These are phyloP conservation scores for Monopterus albus DNA, from an alignment of 2,113 vertebrate species.

Conservation along the genomic window DNA sequence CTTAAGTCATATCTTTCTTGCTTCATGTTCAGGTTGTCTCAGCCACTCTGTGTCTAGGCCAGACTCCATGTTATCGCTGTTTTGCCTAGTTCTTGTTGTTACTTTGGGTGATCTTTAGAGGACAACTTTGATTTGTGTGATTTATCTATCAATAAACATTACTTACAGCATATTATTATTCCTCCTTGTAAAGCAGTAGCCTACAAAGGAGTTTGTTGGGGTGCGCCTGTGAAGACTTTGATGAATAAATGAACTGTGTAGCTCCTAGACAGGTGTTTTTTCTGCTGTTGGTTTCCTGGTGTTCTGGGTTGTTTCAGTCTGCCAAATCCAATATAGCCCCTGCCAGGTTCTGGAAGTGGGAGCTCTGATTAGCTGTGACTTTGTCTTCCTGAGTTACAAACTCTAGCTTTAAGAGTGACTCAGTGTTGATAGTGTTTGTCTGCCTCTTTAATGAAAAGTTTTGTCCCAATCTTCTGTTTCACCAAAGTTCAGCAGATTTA, in stretches of 20 bases:
- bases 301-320: conserved; percentile 50
- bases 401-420: conserved; percentile 17
- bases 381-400: conserved; percentile 57
- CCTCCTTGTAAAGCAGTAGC: neutral
- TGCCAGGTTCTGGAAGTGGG: conserved; percentile 47
- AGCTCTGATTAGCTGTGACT: conserved; percentile 65
- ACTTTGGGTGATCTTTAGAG: too few species aligned
- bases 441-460: conserved; percentile 16
- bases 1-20: too few species aligned
- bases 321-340: conserved; percentile 62
- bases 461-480: neutral
- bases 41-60: too few species aligned
- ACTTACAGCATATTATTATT: conserved; percentile 1
- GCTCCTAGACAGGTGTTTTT: conserved; percentile 55
- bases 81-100: too few species aligned
- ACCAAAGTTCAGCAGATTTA: neutral
- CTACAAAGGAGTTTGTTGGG: neutral
- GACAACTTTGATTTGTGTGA: too few species aligned
- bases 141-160: conserved; percentile 21
- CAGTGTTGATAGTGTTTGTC: conserved; percentile 21
- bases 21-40: too few species aligned
- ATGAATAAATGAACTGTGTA: conserved; percentile 37
- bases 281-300: conserved; percentile 43
- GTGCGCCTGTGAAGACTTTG: conserved; percentile 20
- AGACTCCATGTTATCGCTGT: too few species aligned